Percentiles rank a stretch among this genome's conserved stretches.
These are phyloP conservation scores for Plecotus auritus DNA, from an alignment of 2,113 vertebrate species.

Conservation along the genomic window DNA sequence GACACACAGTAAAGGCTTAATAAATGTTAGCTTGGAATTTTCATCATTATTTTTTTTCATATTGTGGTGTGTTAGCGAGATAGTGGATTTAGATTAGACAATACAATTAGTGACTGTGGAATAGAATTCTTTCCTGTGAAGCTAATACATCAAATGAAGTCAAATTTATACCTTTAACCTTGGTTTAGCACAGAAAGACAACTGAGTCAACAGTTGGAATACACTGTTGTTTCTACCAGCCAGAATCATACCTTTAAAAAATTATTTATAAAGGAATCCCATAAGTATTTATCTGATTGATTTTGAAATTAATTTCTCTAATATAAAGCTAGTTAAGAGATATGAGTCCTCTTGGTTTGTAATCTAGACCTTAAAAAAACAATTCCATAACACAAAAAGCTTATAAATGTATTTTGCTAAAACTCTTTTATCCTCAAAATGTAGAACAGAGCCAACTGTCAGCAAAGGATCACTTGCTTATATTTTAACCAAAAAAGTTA, in stretches of 20 bases:
- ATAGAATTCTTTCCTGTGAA: not conserved
- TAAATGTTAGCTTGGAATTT: not conserved
- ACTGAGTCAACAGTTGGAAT: not conserved
- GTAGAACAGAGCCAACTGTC: not conserved
- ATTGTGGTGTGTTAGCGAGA: not conserved
- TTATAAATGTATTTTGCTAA: not conserved
- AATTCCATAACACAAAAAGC: not conserved
- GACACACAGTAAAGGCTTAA: not conserved
- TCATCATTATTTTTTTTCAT: not conserved
- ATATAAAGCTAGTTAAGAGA: not conserved
- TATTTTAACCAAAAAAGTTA: conserved; percentile 17
- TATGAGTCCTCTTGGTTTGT: not conserved
- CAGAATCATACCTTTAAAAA: not conserved
- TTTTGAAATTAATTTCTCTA: not conserved
- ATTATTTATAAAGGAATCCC: not conserved
- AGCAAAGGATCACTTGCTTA: not conserved
- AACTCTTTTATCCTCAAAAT: not conserved
- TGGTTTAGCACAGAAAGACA: not conserved
- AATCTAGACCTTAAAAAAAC: not conserved
- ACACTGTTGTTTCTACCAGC: not conserved
- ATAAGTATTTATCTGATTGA: not conserved
- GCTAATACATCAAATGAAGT: not conserved
- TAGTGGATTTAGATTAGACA: not conserved
- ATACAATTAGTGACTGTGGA: not conserved
- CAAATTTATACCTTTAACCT: not conserved